Base-by-base conservation (phyloP, 2,888 invertebrate genomes). In the Tipula confusa region DNA sequence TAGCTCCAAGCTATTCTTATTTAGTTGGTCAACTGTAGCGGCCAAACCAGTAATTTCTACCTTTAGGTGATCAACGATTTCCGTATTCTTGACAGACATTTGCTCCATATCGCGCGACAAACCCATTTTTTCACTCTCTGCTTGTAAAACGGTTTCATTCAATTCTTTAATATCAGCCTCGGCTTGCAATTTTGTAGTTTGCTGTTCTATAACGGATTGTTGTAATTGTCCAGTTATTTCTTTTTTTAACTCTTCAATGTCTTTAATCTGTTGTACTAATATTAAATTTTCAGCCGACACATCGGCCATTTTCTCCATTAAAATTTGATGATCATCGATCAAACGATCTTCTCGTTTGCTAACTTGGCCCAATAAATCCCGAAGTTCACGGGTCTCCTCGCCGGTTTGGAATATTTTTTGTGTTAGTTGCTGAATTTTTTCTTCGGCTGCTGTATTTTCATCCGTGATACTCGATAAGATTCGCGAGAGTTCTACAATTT, bases 161-260 rank as follows among this genome's bases (percentile, higher is more conserved):
- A 64, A 64, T 18, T 24, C 9, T 24, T 24, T 24, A 64, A 24
- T 24, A 1, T 24, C 7, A 24, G 24, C 0, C 11, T 64, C 64
- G 18, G 11, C 1, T 64, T 64, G 24, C 2, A 24, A 64, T 24
- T 64, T 64, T 64, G 11, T 9, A 7, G 24, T 64, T 64, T 18
- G 2, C 2, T 9, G 64, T 13, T 64, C 64, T 1, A 7, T 24
- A 11, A 64, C 9, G 24, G 64, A 24, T 82, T 87, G 87, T 84
- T 87, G 87, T 36, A 87, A 84, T 3, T 87, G 86, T 82, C 86
- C 87, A 11, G 84, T 86, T 1, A 85, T 31, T 43, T 82, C 81
- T 0, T 13, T 11, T 18, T 43, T 83, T 24, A 33, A 29, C 13
- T 84, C 84, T 24, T 83, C 84, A 1, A 82, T 11, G 28, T 84